Evolutionary conservation across 2,888 invertebrate species (phyloP), one percentile per base, ranked within the genome.

Genomic region (Trichogramma evanescens): DNA sequence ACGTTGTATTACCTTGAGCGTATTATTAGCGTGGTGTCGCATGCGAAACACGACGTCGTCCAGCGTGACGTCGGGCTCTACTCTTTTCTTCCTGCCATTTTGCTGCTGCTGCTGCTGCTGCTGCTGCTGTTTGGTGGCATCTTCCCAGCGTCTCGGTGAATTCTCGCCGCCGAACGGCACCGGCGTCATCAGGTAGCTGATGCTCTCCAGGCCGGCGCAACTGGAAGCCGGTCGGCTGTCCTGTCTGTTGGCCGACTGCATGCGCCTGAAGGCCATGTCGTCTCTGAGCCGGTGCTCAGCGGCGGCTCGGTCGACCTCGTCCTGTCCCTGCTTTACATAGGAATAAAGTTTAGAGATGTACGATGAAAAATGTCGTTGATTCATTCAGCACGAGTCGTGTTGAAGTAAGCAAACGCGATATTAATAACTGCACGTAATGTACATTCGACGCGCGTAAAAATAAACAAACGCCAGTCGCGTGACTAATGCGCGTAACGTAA

Each of bases 11-110:
- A 88, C 84, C 75, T 86, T 88, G 7, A 79, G 69, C 4, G 74
- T 83, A 72, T 86, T 87, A 69, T 92, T 93, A 7, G 88, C 87
- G 73, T 89, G 86, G 71, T 88, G 88, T 62, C 91, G 85, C 72
- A 86, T 91, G 67, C 93, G 84, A 73, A 87, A 92, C 43, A 90
- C 87, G 7, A 93, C 89, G 77, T 94, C 94, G 72, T 94, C 94
- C 59, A 86, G 81, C 7, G 89, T 86, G 10, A 91, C 81, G 77
- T 94, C 91, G 2, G 93, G 93, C 73, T 92, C 92, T 53, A 84
- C 84, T 51, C 71, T 71, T 40, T 26, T 26, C 26, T 64, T 60
- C 41, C 39, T 44, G 42, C 44, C 50, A 13, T n/a, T n/a, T n/a
- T n/a, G n/a, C n/a, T n/a, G n/a, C n/a, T n/a, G n/a, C 26, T 10